Evolutionary conservation across 2,113 vertebrate species (phyloP).

Genomic region (Crotalus viridis): DNA sequence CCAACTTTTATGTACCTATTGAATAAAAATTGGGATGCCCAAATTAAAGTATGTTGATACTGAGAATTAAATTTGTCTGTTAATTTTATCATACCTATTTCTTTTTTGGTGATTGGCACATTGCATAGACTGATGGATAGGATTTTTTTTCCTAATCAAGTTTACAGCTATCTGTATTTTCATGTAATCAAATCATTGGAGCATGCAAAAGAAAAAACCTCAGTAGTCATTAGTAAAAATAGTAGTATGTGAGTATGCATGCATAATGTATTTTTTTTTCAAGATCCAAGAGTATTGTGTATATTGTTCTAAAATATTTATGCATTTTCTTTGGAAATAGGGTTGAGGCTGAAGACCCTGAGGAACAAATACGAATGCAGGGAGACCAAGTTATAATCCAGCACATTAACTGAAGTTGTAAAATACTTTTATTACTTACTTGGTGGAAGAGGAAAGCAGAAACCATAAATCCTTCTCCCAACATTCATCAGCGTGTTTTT

Average conservation of each 20-base stretch:
- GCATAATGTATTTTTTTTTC: conserved; percentile 26
- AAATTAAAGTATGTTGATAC: conserved; percentile 66
- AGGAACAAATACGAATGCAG: not conserved
- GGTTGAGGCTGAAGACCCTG: not conserved
- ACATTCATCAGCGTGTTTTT: not conserved
- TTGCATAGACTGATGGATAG: not conserved
- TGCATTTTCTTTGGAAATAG: not conserved
- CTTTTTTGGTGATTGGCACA: conserved; percentile 32
- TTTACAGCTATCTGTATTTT: not conserved
- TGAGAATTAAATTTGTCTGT: conserved; percentile 60
- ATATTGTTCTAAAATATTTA: not conserved
- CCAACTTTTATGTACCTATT: conserved; percentile 58
- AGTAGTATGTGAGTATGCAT: conserved; percentile 1
- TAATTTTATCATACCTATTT: conserved; percentile 63
- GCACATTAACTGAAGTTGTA: not conserved
- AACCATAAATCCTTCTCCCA: not conserved
- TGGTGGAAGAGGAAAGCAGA: not conserved
- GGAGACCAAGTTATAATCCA: not conserved
- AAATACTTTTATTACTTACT: not conserved
- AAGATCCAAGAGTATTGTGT: not conserved
- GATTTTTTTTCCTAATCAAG: not conserved
- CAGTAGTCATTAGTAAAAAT: not conserved
- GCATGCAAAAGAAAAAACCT: conserved; percentile 48
- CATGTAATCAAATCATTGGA: conserved; percentile 31
- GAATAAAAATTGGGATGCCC: conserved; percentile 47